Evolutionary conservation across 2,888 invertebrate species (phyloP).

Genomic region (Acrobeloides nanus): DNA sequence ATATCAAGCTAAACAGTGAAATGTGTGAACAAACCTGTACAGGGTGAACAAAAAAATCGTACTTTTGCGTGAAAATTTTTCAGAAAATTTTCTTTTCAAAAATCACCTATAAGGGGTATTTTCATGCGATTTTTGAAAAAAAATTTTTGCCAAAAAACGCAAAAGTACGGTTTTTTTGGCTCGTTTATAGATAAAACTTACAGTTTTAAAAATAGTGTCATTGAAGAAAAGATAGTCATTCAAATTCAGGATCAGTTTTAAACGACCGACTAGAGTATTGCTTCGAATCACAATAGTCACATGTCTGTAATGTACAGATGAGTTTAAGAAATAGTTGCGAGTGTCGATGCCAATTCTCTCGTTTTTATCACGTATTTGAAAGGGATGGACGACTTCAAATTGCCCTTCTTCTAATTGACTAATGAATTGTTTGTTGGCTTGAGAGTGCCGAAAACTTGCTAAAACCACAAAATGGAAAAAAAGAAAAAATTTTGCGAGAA

Average conservation of each 20-base stretch:
- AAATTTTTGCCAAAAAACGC: too few relatives aligned
- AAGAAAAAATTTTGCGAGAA: too few relatives aligned
- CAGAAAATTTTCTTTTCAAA: too few relatives aligned
- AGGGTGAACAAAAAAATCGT: too few relatives aligned
- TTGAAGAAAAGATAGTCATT: conserved; percentile 47
- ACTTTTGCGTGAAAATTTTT: too few relatives aligned
- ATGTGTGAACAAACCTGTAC: conserved; percentile 4
- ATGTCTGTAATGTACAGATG: conserved; percentile 44
- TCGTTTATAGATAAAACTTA: too few relatives aligned
- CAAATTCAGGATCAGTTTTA: conserved; percentile 42
- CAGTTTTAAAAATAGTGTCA: conserved; percentile 44
- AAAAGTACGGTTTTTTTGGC: too few relatives aligned
- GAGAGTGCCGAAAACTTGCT: too few relatives aligned
- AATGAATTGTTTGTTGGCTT: conserved; percentile 53
- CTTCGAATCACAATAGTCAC: conserved; percentile 43
- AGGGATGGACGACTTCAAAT: conserved; percentile 56
- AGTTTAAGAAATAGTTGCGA: conserved; percentile 53
- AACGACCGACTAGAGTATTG: conserved; percentile 30
- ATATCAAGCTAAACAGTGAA: conserved; percentile 31
- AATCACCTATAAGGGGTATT: too few relatives aligned
- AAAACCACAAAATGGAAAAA: too few relatives aligned
- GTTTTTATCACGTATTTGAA: conserved; percentile 55
- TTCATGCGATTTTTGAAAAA: too few relatives aligned
- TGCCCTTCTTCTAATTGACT: conserved; percentile 52
- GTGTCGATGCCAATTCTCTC: conserved; percentile 55